Percentiles rank a stretch among this genome's conserved stretches.
Evolutionary conservation across 2,888 invertebrate species (phyloP).

Genomic region (Philereme vetulata): DNA sequence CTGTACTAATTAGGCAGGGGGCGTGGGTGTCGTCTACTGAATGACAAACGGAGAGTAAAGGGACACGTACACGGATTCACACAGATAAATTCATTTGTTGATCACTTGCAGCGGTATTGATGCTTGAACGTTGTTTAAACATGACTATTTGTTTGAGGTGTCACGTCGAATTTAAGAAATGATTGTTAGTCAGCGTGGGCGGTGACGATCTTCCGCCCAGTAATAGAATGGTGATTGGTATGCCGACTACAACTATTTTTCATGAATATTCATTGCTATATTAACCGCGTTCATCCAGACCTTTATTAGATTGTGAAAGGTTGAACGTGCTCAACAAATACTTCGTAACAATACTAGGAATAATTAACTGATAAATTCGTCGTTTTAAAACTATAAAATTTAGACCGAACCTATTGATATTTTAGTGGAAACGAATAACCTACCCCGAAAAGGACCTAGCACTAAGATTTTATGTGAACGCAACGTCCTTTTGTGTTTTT

Average conservation of each 20-base stretch:
- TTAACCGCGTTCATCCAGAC: conserved; percentile 34
- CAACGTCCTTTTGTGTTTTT: too few relatives aligned
- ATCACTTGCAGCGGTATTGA: conserved; percentile 38
- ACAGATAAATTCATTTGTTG: conserved; percentile 60
- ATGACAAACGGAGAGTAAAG: conserved; percentile 57
- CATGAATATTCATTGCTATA: conserved; percentile 40
- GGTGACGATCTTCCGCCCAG: conserved; percentile 36
- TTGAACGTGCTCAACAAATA: conserved; percentile 15
- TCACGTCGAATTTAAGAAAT: conserved; percentile 42
- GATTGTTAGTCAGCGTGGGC: conserved; percentile 36
- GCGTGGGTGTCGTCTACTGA: conserved; percentile 63
- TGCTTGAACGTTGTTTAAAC: conserved; percentile 18
- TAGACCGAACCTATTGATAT: too few relatives aligned
- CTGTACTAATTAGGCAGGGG: conserved; percentile 79
- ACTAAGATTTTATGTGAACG: too few relatives aligned
- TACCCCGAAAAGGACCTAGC: too few relatives aligned
- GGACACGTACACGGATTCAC: conserved; percentile 50
- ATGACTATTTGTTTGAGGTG: conserved; percentile 44
- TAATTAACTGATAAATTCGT: background rate
- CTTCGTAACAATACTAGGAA: background rate
- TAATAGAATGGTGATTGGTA: conserved; percentile 41
- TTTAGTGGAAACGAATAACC: too few relatives aligned
- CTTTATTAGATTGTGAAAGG: conserved; percentile 33
- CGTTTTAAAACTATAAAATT: background rate
- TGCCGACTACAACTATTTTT: conserved; percentile 37